phyloP scores from a whole-genome alignment of 2,113 vertebrate genomes.

The Ibidorhyncha struthersii region DNA sequence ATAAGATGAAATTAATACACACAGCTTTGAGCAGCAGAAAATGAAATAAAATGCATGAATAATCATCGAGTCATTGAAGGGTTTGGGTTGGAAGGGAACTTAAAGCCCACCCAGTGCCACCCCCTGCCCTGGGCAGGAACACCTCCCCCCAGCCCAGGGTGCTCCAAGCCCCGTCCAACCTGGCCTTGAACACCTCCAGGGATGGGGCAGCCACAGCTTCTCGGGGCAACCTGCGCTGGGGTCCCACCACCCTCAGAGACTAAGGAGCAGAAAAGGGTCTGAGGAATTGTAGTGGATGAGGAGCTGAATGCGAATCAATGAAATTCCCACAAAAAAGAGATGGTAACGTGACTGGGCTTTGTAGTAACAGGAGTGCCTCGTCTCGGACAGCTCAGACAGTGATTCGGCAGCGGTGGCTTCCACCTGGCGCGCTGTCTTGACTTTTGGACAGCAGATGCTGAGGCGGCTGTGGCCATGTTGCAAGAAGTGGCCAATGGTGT shows the following conservation, averaged over 20 bases:
- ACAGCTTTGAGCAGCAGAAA: not conserved
- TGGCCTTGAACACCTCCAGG: too few species aligned
- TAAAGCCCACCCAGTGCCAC: not conserved
- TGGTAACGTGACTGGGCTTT: not conserved
- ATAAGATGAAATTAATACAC: not conserved
- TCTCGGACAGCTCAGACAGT: too few species aligned
- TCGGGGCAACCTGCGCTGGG: too few species aligned
- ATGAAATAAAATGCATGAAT: not conserved
- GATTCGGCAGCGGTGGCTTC: not conserved
- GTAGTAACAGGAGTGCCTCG: not conserved
- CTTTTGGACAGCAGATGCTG: not conserved
- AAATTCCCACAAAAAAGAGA: not conserved
- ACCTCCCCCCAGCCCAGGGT: not conserved
- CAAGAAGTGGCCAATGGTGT: not conserved
- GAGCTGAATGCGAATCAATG: not conserved
- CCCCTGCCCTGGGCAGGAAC: too few species aligned
- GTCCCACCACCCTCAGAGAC: too few species aligned
- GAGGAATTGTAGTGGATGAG: not conserved
- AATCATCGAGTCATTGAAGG: not conserved
- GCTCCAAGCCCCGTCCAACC: too few species aligned
- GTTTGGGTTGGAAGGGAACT: not conserved
- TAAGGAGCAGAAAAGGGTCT: not conserved
- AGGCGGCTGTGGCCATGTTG: not conserved
- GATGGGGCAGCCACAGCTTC: too few species aligned
- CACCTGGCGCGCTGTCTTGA: rapidly evolving